Base-by-base conservation (phyloP, 2,113 vertebrate species). In the Conger conger region DNA sequence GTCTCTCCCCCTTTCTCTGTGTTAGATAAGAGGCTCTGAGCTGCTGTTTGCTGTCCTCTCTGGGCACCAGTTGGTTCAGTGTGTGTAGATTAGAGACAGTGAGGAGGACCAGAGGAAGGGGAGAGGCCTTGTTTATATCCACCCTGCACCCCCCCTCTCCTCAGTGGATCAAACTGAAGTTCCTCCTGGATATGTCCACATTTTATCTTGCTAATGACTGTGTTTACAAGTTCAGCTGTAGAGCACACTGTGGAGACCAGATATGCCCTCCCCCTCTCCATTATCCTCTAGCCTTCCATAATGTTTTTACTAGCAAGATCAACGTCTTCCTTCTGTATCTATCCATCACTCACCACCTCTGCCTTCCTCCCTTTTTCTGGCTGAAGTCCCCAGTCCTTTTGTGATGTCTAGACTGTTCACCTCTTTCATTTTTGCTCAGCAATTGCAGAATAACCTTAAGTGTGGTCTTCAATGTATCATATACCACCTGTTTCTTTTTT, bases 1-100 rank as follows among this genome's bases (percentile, higher is more conserved):
- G 11, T 35, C 53, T 78, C 30, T 33, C 17, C 54, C 77, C 76
- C 73, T 84, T 81, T 81, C 76, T 54, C 80, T 83, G 76, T 84
- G 63, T 36, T 54, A 83, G 57, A 60, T 60, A 60, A 60, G 57
- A 60, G 18, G 57, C 57, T 60, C 18, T 60, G 18, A 3, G 57
- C 57, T 60, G 54, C 54, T 57, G 7, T 57, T 7, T 57, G 54
- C 54, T 57, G 54, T 57, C 54, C 18, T 15, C 54, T 20, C 8
- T 53, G 17, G 17, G 40, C 40, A 8, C 15, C 15, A 23, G 57
- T 27, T 27, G 18, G 20, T 60, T 3, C 18, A 27, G 18, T 27
- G 23, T 60, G 57, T 27, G 23, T 20, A 60, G 57, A 60, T 60
- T 27, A 60, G 57, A 60, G 57, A 60, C 57, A 60, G 57, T 23